These are phyloP conservation scores for Eristalis tenax DNA, from an alignment of 2,888 invertebrate species.

Conservation along the genomic window DNA sequence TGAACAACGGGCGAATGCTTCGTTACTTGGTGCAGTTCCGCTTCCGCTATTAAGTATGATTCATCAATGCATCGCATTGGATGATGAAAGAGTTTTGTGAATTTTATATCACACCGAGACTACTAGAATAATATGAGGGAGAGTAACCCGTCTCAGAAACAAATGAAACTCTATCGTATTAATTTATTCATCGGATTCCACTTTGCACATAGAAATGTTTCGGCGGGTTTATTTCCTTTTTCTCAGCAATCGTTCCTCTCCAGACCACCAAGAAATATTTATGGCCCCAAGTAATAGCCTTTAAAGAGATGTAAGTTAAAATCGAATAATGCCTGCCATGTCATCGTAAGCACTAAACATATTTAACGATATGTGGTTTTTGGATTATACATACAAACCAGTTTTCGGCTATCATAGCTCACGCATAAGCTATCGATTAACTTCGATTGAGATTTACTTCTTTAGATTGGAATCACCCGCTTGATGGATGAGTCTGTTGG, in stretches of 20 bases:
- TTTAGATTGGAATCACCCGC: not conserved
- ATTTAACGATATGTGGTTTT: no score
- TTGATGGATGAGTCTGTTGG: not conserved
- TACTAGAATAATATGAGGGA: not conserved
- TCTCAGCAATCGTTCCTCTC: not conserved
- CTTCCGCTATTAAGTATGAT: not conserved
- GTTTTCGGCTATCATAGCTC: not conserved
- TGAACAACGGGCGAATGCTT: not conserved
- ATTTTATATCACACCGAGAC: not conserved
- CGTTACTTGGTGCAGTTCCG: not conserved
- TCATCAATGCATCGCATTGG: not conserved
- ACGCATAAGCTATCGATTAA: not conserved
- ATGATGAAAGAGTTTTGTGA: not conserved
- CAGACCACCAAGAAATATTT: not conserved
- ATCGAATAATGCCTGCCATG: not conserved
- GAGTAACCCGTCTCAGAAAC: no score
- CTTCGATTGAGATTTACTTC: not conserved
- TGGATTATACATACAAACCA: not conserved
- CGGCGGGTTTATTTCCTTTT: not conserved
- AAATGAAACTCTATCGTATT: not conserved
- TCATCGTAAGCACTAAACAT: not conserved
- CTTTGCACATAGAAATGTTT: no score
- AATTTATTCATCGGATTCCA: not conserved
- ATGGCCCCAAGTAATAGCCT: not conserved
- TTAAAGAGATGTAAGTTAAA: not conserved